Conservation (phyloP, 1,140 invertebrate species). For the Anadara kagoshimensis region DNA sequence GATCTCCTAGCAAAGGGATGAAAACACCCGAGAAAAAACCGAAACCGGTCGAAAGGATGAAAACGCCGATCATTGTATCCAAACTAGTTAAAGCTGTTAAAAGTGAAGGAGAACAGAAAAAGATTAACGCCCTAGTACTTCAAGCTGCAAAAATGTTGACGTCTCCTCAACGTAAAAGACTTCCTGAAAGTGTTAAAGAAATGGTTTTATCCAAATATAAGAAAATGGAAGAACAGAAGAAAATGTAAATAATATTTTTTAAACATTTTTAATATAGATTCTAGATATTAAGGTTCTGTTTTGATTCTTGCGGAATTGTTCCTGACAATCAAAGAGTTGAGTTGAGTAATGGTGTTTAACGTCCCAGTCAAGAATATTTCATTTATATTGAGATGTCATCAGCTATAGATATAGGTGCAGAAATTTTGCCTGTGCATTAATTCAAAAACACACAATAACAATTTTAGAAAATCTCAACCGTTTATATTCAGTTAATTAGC, state of each 20-base stretch:
- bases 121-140: conserved; percentile 55
- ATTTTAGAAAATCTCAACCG: too few relatives aligned
- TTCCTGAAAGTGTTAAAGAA: conserved; percentile 58
- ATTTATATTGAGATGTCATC: too few relatives aligned
- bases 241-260: conserved; percentile 56
- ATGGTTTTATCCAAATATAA: conserved; percentile 57
- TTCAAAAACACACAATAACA: too few relatives aligned
- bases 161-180: conserved; percentile 55
- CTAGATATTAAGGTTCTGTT: too few relatives aligned
- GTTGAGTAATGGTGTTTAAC: too few relatives aligned
- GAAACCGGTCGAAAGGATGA: conserved; percentile 43
- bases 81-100: conserved; percentile 58
- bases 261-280: too few relatives aligned
- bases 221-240: conserved; percentile 61
- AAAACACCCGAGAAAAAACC: conserved; percentile 45
- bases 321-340: too few relatives aligned
- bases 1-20: conserved; percentile 20
- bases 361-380: too few relatives aligned
- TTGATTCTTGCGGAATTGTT: too few relatives aligned
- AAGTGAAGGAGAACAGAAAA: conserved; percentile 47
- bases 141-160: conserved; percentile 62
- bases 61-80: conserved; percentile 55
- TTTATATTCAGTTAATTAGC: too few relatives aligned
- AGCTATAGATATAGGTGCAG: too few relatives aligned
- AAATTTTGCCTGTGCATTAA: too few relatives aligned